phyloP scores from a whole-genome alignment of 2,113 vertebrate species.

The Mionectes macconnelli region DNA sequence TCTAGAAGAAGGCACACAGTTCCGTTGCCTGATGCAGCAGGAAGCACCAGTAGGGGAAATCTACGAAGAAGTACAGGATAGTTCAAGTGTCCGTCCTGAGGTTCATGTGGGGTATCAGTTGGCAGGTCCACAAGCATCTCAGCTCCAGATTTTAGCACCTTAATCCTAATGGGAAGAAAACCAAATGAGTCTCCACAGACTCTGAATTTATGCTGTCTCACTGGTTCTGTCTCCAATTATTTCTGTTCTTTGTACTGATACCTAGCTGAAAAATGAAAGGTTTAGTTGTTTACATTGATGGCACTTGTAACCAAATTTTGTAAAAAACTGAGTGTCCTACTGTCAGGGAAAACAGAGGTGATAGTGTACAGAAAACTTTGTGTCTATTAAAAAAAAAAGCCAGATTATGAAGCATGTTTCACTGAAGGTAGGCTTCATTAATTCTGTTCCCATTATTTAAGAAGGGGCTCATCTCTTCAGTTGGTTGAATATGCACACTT shows the following conservation, averaged over 20 bases:
- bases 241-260: neutral
- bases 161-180: neutral
- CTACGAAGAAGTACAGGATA: neutral
- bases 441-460: neutral
- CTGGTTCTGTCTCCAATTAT: neutral
- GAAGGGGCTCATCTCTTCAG: neutral
- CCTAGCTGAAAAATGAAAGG: neutral
- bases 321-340: neutral
- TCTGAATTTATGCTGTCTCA: neutral
- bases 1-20: neutral
- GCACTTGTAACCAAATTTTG: constrained; percentile 29
- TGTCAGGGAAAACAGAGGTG: neutral
- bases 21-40: fast-evolving
- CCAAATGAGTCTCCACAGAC: neutral
- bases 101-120: neutral
- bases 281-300: constrained; percentile 24
- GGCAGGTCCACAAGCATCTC: neutral
- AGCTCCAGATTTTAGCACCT: neutral
- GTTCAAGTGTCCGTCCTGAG: neutral
- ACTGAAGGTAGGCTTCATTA: neutral
- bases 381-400: neutral
- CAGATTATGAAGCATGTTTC: neutral
- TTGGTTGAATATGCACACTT: neutral
- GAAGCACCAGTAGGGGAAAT: neutral
- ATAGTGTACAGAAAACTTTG: neutral